Percentiles rank a stretch among this genome's conserved stretches.
Conservation (phyloP, 23 tunicate genomes). For the Ascidia mentula region DNA sequence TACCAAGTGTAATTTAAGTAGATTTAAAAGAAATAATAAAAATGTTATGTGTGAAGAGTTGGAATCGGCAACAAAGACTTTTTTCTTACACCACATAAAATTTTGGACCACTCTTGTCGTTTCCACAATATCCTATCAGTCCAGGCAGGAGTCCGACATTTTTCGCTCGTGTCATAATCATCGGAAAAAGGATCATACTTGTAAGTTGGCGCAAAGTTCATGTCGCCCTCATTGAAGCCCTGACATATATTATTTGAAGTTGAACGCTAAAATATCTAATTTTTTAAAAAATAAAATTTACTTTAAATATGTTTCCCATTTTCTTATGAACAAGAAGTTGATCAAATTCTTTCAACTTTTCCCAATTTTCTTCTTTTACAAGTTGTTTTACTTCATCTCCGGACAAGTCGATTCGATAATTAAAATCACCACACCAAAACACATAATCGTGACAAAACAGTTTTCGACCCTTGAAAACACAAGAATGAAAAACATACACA, state of each 20-base stretch:
- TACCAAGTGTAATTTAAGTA: no score
- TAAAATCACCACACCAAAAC: conserved; percentile 99
- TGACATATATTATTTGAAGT: neutral
- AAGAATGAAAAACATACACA: no score
- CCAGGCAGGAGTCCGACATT: conserved; percentile 95
- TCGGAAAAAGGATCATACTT: conserved; percentile 96
- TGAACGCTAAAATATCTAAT: neutral
- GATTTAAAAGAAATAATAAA: no score
- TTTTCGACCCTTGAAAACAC: conserved; percentile 58
- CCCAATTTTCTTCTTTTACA: conserved; percentile 75
- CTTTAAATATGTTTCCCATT: conserved; percentile 83
- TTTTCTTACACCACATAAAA: conserved; percentile 6
- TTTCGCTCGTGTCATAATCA: conserved; percentile 97
- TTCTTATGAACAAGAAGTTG: conserved; percentile 80
- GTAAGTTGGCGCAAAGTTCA: conserved; percentile 97
- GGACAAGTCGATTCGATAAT: conserved; percentile 89
- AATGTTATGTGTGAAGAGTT: no score
- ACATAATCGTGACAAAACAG: conserved; percentile 71
- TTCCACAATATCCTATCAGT: conserved; percentile 95
- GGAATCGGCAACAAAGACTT: neutral
- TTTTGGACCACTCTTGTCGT: conserved; percentile 42
- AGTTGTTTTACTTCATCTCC: conserved; percentile 69
- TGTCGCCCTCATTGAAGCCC: conserved; percentile 84
- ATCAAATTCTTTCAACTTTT: conserved; percentile 62
- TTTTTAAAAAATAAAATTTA: neutral